These are phyloP conservation scores for Melanocharis versteri DNA, from an alignment of 2,113 vertebrate species.

Conservation along the genomic window DNA sequence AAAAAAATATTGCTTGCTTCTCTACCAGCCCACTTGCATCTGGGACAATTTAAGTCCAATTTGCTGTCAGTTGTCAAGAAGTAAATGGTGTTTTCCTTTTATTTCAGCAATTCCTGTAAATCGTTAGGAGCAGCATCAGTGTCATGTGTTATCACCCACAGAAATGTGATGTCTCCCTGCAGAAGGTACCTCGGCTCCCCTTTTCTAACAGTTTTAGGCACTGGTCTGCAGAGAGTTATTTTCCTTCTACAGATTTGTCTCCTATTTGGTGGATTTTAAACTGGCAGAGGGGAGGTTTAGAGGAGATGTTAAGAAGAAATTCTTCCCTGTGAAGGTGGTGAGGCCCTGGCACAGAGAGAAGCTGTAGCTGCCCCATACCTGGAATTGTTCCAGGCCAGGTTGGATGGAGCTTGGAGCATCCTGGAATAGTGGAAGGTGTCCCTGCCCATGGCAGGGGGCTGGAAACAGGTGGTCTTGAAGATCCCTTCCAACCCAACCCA, in stretches of 20 bases:
- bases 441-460: not conserved
- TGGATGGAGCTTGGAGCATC: rapidly evolving
- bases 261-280: not conserved
- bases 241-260: not conserved
- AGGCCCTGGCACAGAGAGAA: not conserved
- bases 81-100: not conserved
- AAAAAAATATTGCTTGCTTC: not conserved
- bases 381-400: rapidly evolving
- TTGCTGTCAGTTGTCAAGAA: not conserved
- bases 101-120: not conserved
- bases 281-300: not conserved
- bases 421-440: not conserved
- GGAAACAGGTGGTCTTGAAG: not conserved
- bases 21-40: not conserved
- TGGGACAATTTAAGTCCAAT: not conserved
- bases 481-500: not conserved
- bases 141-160: not conserved
- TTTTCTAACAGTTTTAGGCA: not conserved
- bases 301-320: not conserved
- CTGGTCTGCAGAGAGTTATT: not conserved
- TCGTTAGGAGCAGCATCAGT: not conserved
- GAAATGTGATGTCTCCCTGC: not conserved
- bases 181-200: not conserved
- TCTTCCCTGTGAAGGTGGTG: not conserved
- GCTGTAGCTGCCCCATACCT: not conserved